Evolutionary conservation across 2,888 invertebrate genomes (phyloP), one percentile per base, ranked within the genome.

Genomic region (Alitta virens): DNA sequence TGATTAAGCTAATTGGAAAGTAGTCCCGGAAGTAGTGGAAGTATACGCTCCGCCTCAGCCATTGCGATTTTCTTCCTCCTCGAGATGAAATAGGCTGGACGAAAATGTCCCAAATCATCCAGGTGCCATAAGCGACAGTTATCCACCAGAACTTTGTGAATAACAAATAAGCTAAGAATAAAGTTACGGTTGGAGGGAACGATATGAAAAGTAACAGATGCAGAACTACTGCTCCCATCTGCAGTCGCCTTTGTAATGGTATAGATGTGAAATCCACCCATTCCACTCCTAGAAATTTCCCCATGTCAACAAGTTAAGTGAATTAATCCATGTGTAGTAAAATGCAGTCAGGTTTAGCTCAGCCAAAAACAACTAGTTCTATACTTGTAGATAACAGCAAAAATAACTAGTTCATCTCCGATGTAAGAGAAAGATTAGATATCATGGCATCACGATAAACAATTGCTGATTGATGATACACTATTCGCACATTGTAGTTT

Each of bases 1-100:
- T 92, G 0, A 91, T 87, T 50, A 96, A 83, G 64, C 87, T 87
- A 25, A 92, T 84, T 0, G 97, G 96, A 75, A 95, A 97, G 78
- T 93, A 97, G 69, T 89, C 87, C 27, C 88, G 65, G 68, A 75
- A 74, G 75, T 90, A 87, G 53, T 74, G 75, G 90, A 92, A 92
- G 81, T 90, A 85, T 0, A 75, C 72, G 85, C 88, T 88, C 49
- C 85, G 86, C 61, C 91, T 85, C 25, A 89, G 83, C 86, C 87
- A 89, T 52, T 85, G 62, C 79, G 65, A 51, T 50, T 74, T 59
- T 78, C 83, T 86, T 68, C 85, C 86, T 56, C 85, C 85, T 49
- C 71, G 71, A 62, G 86, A 84, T 60, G 88, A 84, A 1, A 85
- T 84, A 5, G 88, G 85, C 43, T 86, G 84, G 74, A 92, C 91